A percentile compares a stretch with the other conserved stretches of the same genome.
Evolutionary conservation across 2,888 invertebrate genomes (phyloP).

Genomic region (Nomada ruficornis): DNA sequence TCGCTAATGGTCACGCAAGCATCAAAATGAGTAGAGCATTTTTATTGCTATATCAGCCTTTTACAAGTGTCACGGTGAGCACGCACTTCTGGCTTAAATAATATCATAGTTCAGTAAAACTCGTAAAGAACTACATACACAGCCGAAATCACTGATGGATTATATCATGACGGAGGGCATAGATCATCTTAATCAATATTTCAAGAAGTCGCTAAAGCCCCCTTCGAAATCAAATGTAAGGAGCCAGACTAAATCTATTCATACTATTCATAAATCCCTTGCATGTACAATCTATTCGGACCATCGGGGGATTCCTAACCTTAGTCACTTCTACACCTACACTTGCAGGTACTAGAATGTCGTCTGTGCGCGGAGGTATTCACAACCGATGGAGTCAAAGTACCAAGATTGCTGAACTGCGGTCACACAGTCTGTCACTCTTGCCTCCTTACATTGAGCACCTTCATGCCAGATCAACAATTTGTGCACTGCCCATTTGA

Average conservation of each 20-base stretch:
- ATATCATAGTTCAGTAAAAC: too few relatives aligned
- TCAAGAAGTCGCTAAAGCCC: constrained; percentile 68
- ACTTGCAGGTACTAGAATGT: constrained; percentile 84
- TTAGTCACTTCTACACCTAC: not conserved
- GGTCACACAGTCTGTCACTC: constrained; percentile 87
- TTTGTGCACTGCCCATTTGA: constrained; percentile 86
- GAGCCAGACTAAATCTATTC: constrained; percentile 13
- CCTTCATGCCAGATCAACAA: constrained; percentile 68
- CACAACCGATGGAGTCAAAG: constrained; percentile 85
- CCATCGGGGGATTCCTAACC: not conserved
- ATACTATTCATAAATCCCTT: too few relatives aligned
- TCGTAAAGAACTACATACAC: too few relatives aligned
- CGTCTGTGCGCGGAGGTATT: constrained; percentile 86
- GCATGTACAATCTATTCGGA: not conserved
- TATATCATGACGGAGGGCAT: constrained; percentile 73
- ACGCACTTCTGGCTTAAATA: too few relatives aligned
- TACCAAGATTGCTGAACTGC: constrained; percentile 85
- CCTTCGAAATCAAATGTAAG: constrained; percentile 66
- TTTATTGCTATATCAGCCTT: too few relatives aligned
- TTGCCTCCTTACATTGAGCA: constrained; percentile 85
- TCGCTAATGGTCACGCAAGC: too few relatives aligned
- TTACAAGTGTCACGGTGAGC: too few relatives aligned
- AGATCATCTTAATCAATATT: constrained; percentile 69
- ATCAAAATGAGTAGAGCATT: too few relatives aligned
- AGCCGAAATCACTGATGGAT: too few relatives aligned